Evolutionary conservation across 1,140 invertebrate genomes (phyloP).

Genomic region (Nasonia giraulti): DNA sequence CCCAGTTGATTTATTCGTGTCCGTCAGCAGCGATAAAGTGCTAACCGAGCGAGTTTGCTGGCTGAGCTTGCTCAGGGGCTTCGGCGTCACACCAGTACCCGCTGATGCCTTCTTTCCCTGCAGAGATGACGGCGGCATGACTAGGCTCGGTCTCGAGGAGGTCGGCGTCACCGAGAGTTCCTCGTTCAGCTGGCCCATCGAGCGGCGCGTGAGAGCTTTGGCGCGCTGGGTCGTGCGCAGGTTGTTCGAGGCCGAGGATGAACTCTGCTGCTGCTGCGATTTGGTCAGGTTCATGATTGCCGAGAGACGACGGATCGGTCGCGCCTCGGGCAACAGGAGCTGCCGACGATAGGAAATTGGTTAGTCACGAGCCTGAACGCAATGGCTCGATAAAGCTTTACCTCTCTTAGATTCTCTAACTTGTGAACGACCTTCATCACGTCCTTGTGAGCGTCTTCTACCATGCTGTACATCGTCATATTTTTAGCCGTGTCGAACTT

Average conservation of each 20-base stretch:
- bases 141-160: conserved; percentile 1
- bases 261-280: background rate
- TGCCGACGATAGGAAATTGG: background rate
- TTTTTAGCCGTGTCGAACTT: background rate
- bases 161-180: conserved; percentile 10
- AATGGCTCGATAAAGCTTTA: background rate
- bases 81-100: background rate
- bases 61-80: conserved; percentile 1
- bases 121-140: background rate
- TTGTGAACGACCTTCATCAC: background rate
- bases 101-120: background rate
- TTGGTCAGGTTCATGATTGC: conserved; percentile 21
- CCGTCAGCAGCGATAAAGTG: conserved; percentile 44
- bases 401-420: conserved; percentile 35
- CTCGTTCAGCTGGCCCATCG: background rate
- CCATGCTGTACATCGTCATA: conserved; percentile 6
- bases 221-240: conserved; percentile 11
- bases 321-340: conserved; percentile 21
- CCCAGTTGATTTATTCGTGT: background rate
- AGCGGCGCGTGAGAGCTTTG: background rate
- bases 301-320: conserved; percentile 38
- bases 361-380: background rate
- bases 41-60: background rate
- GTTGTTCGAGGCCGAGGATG: background rate
- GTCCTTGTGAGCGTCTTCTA: conserved; percentile 30